Evolutionary conservation across 2,888 invertebrate genomes (phyloP), one percentile per base, ranked within the genome.

Genomic region (Ernsta delagoae): DNA sequence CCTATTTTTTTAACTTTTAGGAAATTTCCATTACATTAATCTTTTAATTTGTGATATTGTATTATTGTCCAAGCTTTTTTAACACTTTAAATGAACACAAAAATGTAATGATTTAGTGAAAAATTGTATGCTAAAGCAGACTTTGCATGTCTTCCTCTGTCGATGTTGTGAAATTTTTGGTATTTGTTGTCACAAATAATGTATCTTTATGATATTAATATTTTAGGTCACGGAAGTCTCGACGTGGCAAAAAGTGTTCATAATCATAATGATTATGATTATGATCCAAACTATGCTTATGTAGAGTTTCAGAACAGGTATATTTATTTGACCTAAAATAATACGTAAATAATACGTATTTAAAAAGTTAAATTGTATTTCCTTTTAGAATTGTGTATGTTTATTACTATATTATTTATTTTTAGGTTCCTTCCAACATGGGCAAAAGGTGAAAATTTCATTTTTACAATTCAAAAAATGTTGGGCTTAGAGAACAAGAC

Each of bases 281-380:
- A 96, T 59, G 97, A 97, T 80, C 95, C 96, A 24, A 96, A 97
- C 75, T 97, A 96, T 81, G 96, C 97, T 3, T 97, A 96, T 84
- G 95, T 98, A 71, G 94, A 95, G 75, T 96, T 98, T 72, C 96
- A 96, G 81, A 95, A 96, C 81, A 95, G 95, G 96, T 97, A 75
- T 61, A n/a, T 65, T 59, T 11, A 11, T 5, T 53, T 31, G 11
- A 24, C 24, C 24, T 24, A 24, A 24, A 24, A 3, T 24, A 24
- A 24, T 24, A 0, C 24, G 9, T 8, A 31, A 9, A 53, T 16
- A 3, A 9, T 48, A 16, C 7, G 7, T 53, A 31, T 53, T 24
- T 24, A 24, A 24, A 6, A 3, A 3, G 36, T 36, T 36, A 36
- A 36, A 36, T 36, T 36, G 36, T 36, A 36, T 36, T 36, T 4